Percentiles rank a stretch among this genome's conserved stretches.
Conservation (phyloP, 2,888 invertebrate genomes). For the Hyalella azteca region DNA sequence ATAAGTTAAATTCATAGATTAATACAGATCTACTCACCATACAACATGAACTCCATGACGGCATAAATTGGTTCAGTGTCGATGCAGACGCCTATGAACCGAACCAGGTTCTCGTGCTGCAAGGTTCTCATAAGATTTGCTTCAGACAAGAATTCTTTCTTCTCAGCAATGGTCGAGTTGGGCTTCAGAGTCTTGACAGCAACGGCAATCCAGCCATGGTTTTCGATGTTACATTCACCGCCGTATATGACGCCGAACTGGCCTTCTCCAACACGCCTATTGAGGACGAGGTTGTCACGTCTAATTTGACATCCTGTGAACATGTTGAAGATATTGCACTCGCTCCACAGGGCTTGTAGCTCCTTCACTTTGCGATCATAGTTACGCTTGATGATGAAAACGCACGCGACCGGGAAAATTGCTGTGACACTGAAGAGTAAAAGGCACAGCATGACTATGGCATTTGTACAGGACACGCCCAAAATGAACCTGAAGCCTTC, state of each 20-base stretch:
- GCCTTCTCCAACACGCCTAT: slow-evolving; percentile 85
- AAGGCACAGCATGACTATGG: slow-evolving; percentile 70
- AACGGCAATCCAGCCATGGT: slow-evolving; percentile 76
- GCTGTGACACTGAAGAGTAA: slow-evolving; percentile 68
- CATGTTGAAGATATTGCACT: slow-evolving; percentile 50
- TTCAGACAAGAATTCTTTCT: slow-evolving; percentile 88
- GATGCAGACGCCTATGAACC: slow-evolving; percentile 83
- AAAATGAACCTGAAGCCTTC: slow-evolving; percentile 73
- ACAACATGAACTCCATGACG: slow-evolving; percentile 93
- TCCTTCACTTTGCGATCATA: slow-evolving; percentile 53
- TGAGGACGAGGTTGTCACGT: slow-evolving; percentile 82
- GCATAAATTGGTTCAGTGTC: slow-evolving; percentile 86
- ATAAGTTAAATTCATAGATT: too few species aligned
- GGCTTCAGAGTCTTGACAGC: slow-evolving; percentile 88
- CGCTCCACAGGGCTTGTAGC: slow-evolving; percentile 63
- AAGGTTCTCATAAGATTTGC: slow-evolving; percentile 94
- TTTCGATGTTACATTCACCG: slow-evolving; percentile 70
- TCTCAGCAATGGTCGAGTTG: slow-evolving; percentile 82
- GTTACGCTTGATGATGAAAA: slow-evolving; percentile 69
- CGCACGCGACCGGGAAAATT: slow-evolving; percentile 68
- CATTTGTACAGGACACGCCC: slow-evolving; percentile 75
- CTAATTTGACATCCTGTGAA: slow-evolving; percentile 88
- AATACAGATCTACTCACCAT: slow-evolving; percentile 67
- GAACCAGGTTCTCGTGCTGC: slow-evolving; percentile 86
- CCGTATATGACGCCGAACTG: slow-evolving; percentile 93